Conservation (phyloP, 2,888 invertebrate species). For the Acrobasis suavella region DNA sequence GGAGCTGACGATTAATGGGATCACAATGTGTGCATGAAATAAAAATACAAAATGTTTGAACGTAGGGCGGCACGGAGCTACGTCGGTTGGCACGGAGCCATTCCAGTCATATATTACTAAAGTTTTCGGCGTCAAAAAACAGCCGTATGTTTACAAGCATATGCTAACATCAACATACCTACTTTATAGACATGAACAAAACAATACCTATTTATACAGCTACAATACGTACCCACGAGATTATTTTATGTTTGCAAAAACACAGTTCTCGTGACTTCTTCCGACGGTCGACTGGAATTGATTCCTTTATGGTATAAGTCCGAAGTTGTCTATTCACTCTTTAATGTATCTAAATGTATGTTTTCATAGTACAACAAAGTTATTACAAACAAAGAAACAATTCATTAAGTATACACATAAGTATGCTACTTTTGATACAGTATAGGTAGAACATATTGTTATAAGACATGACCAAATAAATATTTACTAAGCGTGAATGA, state of each 20-base stretch:
- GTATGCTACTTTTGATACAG: neutral
- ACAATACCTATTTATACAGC: neutral
- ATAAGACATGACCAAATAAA: neutral
- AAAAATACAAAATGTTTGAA: slow-evolving; percentile 59
- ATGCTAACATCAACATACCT: slow-evolving; percentile 7
- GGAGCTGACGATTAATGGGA: slow-evolving; percentile 55
- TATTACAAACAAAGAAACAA: neutral
- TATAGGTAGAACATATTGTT: neutral
- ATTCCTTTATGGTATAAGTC: too few relatives aligned
- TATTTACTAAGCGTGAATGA: neutral
- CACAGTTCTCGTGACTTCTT: too few relatives aligned
- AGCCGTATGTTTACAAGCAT: slow-evolving; percentile 37
- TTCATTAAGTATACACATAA: neutral
- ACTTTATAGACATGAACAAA: slow-evolving; percentile 18
- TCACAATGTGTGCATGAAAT: slow-evolving; percentile 62
- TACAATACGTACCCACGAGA: too few relatives aligned
- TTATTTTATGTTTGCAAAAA: too few relatives aligned
- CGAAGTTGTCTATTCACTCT: too few relatives aligned
- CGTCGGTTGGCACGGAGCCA: slow-evolving; percentile 61
- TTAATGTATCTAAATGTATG: too few relatives aligned
- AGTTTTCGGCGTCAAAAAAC: slow-evolving; percentile 59
- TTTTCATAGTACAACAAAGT: neutral
- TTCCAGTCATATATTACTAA: slow-evolving; percentile 56
- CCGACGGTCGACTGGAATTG: too few relatives aligned
- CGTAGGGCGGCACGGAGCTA: slow-evolving; percentile 47